Evolutionary conservation across 1,140 invertebrate genomes (phyloP), one percentile per base, ranked within the genome.

Genomic region (Archivesica marissinica): DNA sequence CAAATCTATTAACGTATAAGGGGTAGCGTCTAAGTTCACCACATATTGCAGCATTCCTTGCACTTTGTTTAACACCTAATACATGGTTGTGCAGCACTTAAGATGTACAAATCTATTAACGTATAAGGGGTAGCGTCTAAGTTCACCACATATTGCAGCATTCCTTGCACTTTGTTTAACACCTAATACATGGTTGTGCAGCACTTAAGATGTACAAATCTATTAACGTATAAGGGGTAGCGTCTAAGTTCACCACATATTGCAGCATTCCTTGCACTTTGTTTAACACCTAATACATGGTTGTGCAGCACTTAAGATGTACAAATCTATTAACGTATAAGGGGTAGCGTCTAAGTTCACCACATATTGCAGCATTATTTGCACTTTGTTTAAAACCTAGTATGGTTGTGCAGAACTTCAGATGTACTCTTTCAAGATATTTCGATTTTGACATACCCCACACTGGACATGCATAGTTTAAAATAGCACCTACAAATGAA

Each of bases 91-190:
- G 33, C 33, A 66, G n/a, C 35, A 66, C 25, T 66, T 66, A 9
- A 66, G n/a, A 20, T 66, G 61, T 20, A 66, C 6, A 38, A 38
- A 66, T 30, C 70, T 74, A 54, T 75, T 39, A 15, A 74, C 44
- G 47, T 75, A 61, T 28, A 47, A 13, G 4, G 70, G 82, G 20
- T 44, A 64, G 30, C 82, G 2, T 3, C 82, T 59, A 15, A 30
- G 35, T 77, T 85, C 82, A 50, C n/a, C 25, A 35, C 52, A 35
- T 4, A 68, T 50, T n/a, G 41, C 47, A 17, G 25, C 61, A 59
- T 78, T 85, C 54, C 59, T 70, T 33, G 75, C 35, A 44, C 23
- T 72, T 54, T n/a, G 30, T 41, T 56, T 66, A 23, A 85, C 47
- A 38, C 47, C 33, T 13, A 85, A 25, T 28, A n/a, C n/a, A 79